Conservation (phyloP, 2,797 vertebrate genomes). For the Chromis chromis region DNA sequence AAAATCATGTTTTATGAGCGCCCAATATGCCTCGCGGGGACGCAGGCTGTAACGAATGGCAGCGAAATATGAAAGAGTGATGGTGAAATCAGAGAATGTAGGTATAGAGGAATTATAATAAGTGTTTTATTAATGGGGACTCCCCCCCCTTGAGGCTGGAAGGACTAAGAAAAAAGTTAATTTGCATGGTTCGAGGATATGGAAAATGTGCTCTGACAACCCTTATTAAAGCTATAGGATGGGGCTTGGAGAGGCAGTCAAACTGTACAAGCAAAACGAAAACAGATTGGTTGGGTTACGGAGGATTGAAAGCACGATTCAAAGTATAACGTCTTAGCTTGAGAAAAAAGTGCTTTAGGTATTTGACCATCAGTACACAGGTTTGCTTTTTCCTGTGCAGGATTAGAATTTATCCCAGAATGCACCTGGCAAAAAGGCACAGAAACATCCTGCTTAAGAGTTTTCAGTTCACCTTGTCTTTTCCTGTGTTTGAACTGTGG, state of each 20-base stretch:
- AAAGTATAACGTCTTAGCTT: not conserved
- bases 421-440: not conserved
- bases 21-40: constrained; percentile 38
- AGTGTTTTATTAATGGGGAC: constrained; percentile 64
- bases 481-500: constrained; percentile 7
- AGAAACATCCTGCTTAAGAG: not conserved
- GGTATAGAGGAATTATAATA: constrained; percentile 72
- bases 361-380: not conserved
- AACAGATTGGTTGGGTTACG: constrained; percentile 18
- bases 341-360: not conserved
- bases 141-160: constrained; percentile 44
- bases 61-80: constrained; percentile 74
- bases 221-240: constrained; percentile 43
- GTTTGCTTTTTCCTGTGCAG: constrained; percentile 4
- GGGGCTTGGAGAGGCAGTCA: constrained; percentile 35
- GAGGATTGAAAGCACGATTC: constrained; percentile 11
- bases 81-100: constrained; percentile 66
- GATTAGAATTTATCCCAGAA: not conserved
- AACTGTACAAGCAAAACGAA: constrained; percentile 34
- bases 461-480: constrained; percentile 11
- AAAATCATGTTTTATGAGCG: constrained; percentile 67
- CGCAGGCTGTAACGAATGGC: constrained; percentile 74
- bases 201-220: constrained; percentile 71
- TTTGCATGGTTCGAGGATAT: constrained; percentile 74
- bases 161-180: constrained; percentile 65